Base-by-base conservation (phyloP, 1,140 invertebrate genomes). In the Scaptomyza montana region DNA sequence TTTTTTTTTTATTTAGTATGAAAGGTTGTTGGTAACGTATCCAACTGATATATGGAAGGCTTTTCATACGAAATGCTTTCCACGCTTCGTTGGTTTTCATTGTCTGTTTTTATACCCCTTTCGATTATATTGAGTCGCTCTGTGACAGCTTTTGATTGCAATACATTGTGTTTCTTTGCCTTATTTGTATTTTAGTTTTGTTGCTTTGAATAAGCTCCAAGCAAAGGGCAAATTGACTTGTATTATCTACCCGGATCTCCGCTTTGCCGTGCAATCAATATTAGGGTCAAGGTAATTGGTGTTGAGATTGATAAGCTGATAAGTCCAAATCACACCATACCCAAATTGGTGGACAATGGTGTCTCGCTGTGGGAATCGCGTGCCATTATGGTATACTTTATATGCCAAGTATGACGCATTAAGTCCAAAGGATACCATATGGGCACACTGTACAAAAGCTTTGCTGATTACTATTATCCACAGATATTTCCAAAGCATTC, bases 371-470 rank as follows among this genome's bases (percentile, higher is more conserved):
- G 93, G 90, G 95, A 96, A 90, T 95, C 95, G 79, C 95, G 95
- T 67, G 95, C 96, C 25, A 95, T 97, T 65, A 94, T 94, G 59
- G 92, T 93, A 13, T 97, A 97, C 90, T 90, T 96, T 63, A 94
- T 92, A 96, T 77, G 95, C 93, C 13, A 86, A 96, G 78, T 92
- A 95, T 46, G 94, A 94, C 78, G 91, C 92, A 2, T 91, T 96
- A 0, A 96, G 95, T 81, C 96, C 96, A 1, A 94, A 93, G 66
- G 94, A 95, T 68, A 92, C 79, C 96, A 97, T 79, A 90, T 94
- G 71, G 94, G 94, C 28, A 94, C 93, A 1, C 89, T 97, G 5
- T 96, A 95, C 90, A 92, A 94, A 19, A 90, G 93, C 45, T 94
- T 95, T 45, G 77, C 74, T 2, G 92, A 93, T 7, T 93, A 93